phyloP scores from a whole-genome alignment of 2,797 vertebrate species.

The Melanotaenia pygmaea region DNA sequence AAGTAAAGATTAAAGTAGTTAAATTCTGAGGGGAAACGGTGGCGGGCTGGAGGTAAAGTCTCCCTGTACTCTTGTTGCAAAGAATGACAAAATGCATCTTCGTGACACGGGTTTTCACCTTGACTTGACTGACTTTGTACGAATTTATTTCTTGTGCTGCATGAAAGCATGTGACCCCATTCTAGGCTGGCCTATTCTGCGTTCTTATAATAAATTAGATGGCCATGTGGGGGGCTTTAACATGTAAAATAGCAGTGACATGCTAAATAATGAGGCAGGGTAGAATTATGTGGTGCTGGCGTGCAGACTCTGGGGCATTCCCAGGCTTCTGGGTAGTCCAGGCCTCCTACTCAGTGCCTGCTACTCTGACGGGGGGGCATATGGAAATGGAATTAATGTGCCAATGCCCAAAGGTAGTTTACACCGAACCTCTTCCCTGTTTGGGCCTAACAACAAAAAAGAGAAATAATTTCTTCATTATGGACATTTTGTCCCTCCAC shows the following conservation, averaged over 20 bases:
- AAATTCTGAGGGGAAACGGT: constrained; percentile 55
- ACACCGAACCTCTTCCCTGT: constrained; percentile 77
- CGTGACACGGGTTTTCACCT: constrained; percentile 86
- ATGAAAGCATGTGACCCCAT: constrained; percentile 84
- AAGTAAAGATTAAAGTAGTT: constrained; percentile 72
- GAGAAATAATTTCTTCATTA: constrained; percentile 74
- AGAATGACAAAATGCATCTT: constrained; percentile 72
- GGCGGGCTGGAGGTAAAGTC: constrained; percentile 34
- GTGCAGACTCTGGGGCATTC: constrained; percentile 82
- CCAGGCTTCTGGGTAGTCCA: constrained; percentile 67
- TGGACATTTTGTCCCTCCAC: constrained; percentile 81
- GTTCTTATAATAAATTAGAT: constrained; percentile 88
- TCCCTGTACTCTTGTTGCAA: constrained; percentile 59
- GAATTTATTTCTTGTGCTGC: constrained; percentile 78
- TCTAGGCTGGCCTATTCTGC: constrained; percentile 79
- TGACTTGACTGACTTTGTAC: constrained; percentile 86
- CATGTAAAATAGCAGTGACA: constrained; percentile 90
- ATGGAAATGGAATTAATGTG: constrained; percentile 88
- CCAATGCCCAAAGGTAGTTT: constrained; percentile 85
- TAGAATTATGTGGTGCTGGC: constrained; percentile 80
- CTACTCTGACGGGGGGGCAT: constrained; percentile 68
- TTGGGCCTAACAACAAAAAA: constrained; percentile 75
- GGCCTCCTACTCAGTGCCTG: constrained; percentile 66
- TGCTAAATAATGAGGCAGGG: constrained; percentile 89
- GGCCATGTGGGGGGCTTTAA: constrained; percentile 82